Conservation (phyloP, 2,113 vertebrate species). For the Calcarius ornatus region DNA sequence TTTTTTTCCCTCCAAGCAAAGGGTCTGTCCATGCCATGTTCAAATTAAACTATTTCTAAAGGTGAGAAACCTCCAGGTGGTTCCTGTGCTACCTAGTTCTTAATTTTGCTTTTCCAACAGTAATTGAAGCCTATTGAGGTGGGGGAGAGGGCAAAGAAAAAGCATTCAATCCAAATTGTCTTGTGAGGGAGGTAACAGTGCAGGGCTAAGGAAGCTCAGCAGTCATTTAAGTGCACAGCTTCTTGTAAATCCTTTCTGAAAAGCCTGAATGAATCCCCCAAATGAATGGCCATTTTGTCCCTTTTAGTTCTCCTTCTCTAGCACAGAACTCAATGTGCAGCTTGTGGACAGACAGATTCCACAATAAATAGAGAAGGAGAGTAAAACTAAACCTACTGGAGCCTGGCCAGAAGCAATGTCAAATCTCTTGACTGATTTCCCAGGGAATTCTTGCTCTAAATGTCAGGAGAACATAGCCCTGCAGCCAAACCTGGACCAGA, state of each 20-base stretch:
- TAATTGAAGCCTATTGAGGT: neutral
- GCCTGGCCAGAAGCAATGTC: slow-evolving; percentile 65
- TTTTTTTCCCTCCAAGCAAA: neutral
- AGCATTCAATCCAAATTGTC: slow-evolving; percentile 2
- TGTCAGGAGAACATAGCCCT: slow-evolving; percentile 71
- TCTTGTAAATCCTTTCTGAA: slow-evolving; percentile 62
- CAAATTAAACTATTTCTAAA: neutral
- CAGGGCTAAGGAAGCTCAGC: slow-evolving; percentile 58
- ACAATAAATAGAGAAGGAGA: slow-evolving; percentile 46
- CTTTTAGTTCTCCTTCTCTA: slow-evolving; percentile 46
- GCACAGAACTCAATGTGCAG: slow-evolving; percentile 36
- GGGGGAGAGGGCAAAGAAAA: slow-evolving; percentile 13
- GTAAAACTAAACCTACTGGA: slow-evolving; percentile 76
- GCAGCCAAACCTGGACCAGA: slow-evolving; percentile 49
- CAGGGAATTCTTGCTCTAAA: slow-evolving; percentile 79
- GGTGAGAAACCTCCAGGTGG: neutral
- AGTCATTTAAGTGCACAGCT: slow-evolving; percentile 53
- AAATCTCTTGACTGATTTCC: slow-evolving; percentile 79
- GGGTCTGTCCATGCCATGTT: neutral
- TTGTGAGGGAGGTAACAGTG: slow-evolving; percentile 34
- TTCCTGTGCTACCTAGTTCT: neutral
- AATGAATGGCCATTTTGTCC: slow-evolving; percentile 53
- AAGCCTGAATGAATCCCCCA: slow-evolving; percentile 58
- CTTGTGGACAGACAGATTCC: slow-evolving; percentile 40
- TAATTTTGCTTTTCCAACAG: neutral